Percentiles rank a stretch among this genome's conserved stretches.
Evolutionary conservation across 2,113 vertebrate genomes (phyloP).

Genomic region (Phalacrocorax carbo): DNA sequence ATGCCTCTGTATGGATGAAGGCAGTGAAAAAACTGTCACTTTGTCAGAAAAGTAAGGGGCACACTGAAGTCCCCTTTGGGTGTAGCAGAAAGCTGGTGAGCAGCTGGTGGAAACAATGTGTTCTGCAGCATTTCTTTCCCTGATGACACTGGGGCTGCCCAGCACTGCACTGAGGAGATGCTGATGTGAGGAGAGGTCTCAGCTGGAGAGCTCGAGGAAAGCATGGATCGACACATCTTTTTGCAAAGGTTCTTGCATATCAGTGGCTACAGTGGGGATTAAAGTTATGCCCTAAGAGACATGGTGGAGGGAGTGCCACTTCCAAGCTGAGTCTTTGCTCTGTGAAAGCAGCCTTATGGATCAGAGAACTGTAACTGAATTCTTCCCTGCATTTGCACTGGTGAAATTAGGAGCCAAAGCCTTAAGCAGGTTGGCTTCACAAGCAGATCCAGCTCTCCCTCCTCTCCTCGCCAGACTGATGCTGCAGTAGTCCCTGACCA

Average conservation of each 20-base stretch:
- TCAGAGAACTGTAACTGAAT: background rate
- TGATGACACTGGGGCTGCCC: background rate
- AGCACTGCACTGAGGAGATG: background rate
- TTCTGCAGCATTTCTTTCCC: background rate
- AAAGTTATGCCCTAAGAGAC: background rate
- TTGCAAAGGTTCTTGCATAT: background rate
- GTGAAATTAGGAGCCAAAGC: background rate
- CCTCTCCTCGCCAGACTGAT: background rate
- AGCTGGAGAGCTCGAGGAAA: background rate
- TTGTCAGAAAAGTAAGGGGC: background rate
- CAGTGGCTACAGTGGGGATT: background rate
- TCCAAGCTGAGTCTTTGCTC: background rate
- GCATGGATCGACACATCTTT: background rate
- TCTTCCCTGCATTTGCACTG: background rate
- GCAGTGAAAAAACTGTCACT: background rate
- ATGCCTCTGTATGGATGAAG: background rate
- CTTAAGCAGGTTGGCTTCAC: background rate
- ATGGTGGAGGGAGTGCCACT: fast-evolving
- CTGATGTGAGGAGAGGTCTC: background rate
- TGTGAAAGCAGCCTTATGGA: background rate
- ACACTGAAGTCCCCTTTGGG: background rate
- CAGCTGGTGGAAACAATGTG: background rate
- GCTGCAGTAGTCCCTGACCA: background rate
- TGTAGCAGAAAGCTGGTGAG: background rate
- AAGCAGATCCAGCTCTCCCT: background rate